Evolutionary conservation across 2,888 invertebrate species (phyloP).

Genomic region (Camptogramma bilineatum): DNA sequence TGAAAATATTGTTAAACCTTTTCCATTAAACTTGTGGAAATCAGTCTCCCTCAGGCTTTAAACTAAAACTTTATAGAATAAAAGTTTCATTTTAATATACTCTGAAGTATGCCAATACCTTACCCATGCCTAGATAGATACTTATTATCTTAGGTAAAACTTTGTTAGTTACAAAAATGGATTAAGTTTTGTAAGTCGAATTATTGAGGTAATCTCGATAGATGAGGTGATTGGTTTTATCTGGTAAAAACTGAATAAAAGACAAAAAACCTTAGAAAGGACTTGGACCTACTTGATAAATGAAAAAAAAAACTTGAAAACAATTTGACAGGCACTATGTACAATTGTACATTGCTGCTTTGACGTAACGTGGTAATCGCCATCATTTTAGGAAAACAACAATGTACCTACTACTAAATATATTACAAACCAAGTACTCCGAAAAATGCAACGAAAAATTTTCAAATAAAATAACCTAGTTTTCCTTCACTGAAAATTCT

Average conservation of each 20-base stretch:
- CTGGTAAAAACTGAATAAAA: background rate
- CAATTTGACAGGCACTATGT: too few relatives aligned
- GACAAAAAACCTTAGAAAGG: too few relatives aligned
- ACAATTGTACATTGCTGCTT: too few relatives aligned
- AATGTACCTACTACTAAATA: too few relatives aligned
- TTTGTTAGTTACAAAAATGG: background rate
- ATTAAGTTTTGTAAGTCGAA: background rate
- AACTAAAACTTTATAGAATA: background rate
- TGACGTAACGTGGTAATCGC: too few relatives aligned
- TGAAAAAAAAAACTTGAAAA: too few relatives aligned
- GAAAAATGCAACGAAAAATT: too few relatives aligned
- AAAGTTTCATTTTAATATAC: background rate
- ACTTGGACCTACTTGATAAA: too few relatives aligned
- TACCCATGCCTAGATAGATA: background rate
- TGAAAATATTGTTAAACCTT: conserved; percentile 5
- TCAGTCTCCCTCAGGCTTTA: background rate
- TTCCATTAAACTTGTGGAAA: background rate
- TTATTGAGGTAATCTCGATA: background rate
- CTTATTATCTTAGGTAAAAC: background rate
- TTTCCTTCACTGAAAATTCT: too few relatives aligned
- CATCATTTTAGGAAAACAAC: too few relatives aligned
- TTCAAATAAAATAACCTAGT: too few relatives aligned
- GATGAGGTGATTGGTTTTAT: background rate
- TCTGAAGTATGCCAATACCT: background rate
- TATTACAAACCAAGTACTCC: too few relatives aligned